These are phyloP conservation scores for Macropis europaea DNA, from an alignment of 2,888 invertebrate species.

Conservation along the genomic window DNA sequence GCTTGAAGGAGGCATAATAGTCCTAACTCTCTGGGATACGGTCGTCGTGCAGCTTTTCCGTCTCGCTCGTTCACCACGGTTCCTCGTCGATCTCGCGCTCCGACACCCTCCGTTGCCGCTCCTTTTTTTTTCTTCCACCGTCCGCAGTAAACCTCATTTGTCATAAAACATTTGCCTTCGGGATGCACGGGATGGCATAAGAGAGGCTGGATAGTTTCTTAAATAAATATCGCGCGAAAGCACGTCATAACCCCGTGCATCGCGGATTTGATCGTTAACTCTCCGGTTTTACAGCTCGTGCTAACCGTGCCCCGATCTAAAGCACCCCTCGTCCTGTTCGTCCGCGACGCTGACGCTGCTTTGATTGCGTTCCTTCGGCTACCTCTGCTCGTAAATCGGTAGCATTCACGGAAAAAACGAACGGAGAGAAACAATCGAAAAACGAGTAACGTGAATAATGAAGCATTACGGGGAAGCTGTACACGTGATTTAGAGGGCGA, in stretches of 20 bases:
- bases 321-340: constrained; percentile 20
- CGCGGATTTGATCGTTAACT: constrained; percentile 53
- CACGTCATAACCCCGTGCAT: constrained; percentile 52
- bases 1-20: constrained; percentile 46
- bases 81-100: constrained; percentile 12
- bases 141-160: constrained; percentile 47
- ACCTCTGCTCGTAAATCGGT: constrained; percentile 43
- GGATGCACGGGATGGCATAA: background rate
- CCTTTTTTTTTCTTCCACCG: too few relatives aligned
- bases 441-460: constrained; percentile 24
- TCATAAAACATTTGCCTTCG: constrained; percentile 54
- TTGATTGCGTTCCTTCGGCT: constrained; percentile 32
- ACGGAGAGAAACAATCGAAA: constrained; percentile 8
- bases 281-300: constrained; percentile 39
- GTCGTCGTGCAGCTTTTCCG: constrained; percentile 6
- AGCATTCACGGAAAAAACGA: constrained; percentile 18
- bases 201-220: constrained; percentile 49
- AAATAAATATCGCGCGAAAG: constrained; percentile 65
- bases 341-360: constrained; percentile 22
- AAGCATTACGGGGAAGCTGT: background rate
- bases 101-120: background rate
- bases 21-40: constrained; percentile 22
- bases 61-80: background rate
- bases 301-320: constrained; percentile 43
- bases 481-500: constrained; percentile 23